Evolutionary conservation across 2,113 vertebrate species (phyloP).

Genomic region (Phaethon lepturus): DNA sequence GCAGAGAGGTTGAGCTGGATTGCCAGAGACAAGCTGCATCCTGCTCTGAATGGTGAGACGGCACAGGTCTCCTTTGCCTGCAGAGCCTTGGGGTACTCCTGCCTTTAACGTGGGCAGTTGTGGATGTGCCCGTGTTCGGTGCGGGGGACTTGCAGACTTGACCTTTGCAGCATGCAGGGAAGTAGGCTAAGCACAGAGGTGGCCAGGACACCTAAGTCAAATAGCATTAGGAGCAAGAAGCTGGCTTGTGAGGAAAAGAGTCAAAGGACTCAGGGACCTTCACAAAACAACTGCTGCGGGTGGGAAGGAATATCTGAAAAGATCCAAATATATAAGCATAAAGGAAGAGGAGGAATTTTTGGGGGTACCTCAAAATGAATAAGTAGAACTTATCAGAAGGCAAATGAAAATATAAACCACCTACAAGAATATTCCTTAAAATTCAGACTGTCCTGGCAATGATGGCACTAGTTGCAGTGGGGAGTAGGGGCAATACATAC

Average conservation of each 20-base stretch:
- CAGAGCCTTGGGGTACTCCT: neutral
- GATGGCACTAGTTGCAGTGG: neutral
- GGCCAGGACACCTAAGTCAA: neutral
- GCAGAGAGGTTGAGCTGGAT: neutral
- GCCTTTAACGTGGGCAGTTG: neutral
- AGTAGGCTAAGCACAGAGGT: neutral
- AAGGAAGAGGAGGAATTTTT: neutral
- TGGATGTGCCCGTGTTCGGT: rapidly evolving
- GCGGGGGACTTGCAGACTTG: neutral
- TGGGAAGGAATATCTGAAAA: neutral
- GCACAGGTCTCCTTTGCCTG: neutral
- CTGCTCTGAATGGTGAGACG: neutral
- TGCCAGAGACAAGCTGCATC: neutral
- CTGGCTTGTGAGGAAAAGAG: neutral
- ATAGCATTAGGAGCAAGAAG: neutral
- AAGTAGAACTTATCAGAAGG: neutral
- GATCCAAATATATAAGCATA: neutral
- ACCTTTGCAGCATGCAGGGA: neutral
- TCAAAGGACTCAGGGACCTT: neutral
- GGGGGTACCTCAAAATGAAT: neutral
- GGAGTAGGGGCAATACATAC: neutral
- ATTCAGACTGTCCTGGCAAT: neutral
- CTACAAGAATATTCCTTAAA: neutral
- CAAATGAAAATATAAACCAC: neutral
- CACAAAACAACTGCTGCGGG: neutral